A percentile compares a stretch with the other conserved stretches of the same genome.
Conservation (phyloP, 2,797 vertebrate genomes). For the Clamator glandarius region DNA sequence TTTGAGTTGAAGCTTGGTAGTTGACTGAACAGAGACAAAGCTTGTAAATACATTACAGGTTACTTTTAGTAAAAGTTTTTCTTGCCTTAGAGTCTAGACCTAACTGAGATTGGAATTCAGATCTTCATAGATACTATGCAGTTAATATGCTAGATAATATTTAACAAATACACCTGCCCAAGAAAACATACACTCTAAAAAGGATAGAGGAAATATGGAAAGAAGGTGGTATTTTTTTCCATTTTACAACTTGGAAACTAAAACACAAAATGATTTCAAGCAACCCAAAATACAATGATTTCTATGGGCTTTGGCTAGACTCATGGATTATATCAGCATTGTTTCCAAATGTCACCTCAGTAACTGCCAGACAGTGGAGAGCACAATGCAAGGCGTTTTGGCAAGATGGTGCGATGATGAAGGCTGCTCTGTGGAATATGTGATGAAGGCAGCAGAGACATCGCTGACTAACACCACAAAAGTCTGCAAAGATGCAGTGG, state of each 20-base stretch:
- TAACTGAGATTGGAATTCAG: background rate
- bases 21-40: background rate
- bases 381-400: background rate
- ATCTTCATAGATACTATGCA: background rate
- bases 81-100: background rate
- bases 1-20: background rate
- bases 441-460: background rate
- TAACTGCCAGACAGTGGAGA: background rate
- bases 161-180: background rate
- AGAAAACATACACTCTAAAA: background rate
- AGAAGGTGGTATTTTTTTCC: slow-evolving; percentile 12
- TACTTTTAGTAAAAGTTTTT: slow-evolving; percentile 19
- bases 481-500: background rate
- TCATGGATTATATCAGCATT: background rate
- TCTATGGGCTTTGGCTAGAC: background rate
- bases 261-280: background rate
- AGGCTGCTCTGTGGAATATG: background rate
- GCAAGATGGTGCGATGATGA: background rate
- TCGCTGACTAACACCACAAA: accelerated
- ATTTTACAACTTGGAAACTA: slow-evolving; percentile 19
- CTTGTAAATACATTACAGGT: slow-evolving; percentile 5
- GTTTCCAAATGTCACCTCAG: slow-evolving; percentile 11
- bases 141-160: background rate
- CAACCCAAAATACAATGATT: background rate
- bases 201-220: background rate